Conservation (phyloP, 2,797 vertebrate species). For the Falco cherrug region DNA sequence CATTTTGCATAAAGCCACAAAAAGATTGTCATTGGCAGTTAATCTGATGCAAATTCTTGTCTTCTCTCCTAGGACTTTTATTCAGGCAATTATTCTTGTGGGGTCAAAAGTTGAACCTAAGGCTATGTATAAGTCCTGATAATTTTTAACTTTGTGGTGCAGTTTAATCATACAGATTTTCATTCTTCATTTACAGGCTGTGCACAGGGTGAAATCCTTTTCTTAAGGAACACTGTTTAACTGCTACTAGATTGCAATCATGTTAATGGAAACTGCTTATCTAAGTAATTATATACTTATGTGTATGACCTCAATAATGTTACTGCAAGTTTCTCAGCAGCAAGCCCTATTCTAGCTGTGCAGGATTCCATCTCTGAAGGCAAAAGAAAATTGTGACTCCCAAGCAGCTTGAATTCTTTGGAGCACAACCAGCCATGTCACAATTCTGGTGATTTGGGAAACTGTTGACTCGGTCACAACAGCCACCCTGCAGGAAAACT, state of each 20-base stretch:
- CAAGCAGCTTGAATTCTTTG: neutral
- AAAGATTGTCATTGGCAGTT: conserved; percentile 12
- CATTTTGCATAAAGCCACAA: conserved; percentile 40
- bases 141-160: conserved; percentile 55
- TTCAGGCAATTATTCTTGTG: neutral
- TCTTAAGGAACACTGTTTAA: conserved; percentile 13
- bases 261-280: conserved; percentile 57
- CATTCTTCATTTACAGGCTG: conserved; percentile 20
- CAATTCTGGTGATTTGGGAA: neutral
- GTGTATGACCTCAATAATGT: neutral
- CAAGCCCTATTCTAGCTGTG: neutral
- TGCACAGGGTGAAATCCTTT: neutral
- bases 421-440: neutral
- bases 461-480: neutral
- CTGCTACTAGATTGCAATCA: conserved; percentile 46
- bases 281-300: conserved; percentile 16
- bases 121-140: conserved; percentile 23
- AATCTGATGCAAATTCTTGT: conserved; percentile 41
- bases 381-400: neutral
- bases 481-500: neutral
- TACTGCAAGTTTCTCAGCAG: conserved; percentile 24
- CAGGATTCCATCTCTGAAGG: neutral
- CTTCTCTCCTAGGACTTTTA: conserved; percentile 28
- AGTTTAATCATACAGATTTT: conserved; percentile 38
- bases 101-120: conserved; percentile 55